phyloP scores from a whole-genome alignment of 2,888 invertebrate species.

The Portevinia maculata region DNA sequence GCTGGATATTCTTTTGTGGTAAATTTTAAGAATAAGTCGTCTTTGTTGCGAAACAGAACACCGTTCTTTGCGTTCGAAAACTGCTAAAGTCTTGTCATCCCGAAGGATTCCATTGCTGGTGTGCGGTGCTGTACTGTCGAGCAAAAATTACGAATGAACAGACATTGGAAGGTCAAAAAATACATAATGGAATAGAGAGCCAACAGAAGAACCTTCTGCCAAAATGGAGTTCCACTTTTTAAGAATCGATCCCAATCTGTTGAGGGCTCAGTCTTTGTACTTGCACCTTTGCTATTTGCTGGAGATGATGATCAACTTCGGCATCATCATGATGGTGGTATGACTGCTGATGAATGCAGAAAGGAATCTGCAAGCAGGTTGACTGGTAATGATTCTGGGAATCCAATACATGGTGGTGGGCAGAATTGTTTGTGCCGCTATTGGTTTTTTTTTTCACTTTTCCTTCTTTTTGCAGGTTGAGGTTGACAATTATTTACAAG shows the following conservation, averaged over 20 bases:
- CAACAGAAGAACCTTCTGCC: slow-evolving; percentile 9
- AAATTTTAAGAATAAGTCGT: slow-evolving; percentile 21
- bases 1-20: slow-evolving; percentile 32
- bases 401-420: slow-evolving; percentile 61
- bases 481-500: slow-evolving; percentile 49
- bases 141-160: slow-evolving; percentile 20
- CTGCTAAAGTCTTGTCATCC: slow-evolving; percentile 18
- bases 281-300: slow-evolving; percentile 69
- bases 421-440: slow-evolving; percentile 40
- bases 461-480: slow-evolving; percentile 48
- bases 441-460: slow-evolving; percentile 46
- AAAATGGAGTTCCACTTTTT: slow-evolving; percentile 23
- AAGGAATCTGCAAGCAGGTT: slow-evolving; percentile 22
- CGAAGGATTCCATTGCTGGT: slow-evolving; percentile 10
- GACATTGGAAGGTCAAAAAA: slow-evolving; percentile 36
- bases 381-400: slow-evolving; percentile 67
- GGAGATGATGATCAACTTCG: slow-evolving; percentile 41
- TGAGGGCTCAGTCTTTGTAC: slow-evolving; percentile 49
- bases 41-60: slow-evolving; percentile 59
- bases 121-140: slow-evolving; percentile 33
- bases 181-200: background rate
- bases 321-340: slow-evolving; percentile 23
- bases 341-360: slow-evolving; percentile 44
- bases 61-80: slow-evolving; percentile 6
- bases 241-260: slow-evolving; percentile 64